Percentiles rank a stretch among this genome's conserved stretches.
phyloP scores from a whole-genome alignment of 2,888 invertebrate genomes.

The Cactoblastis cactorum region DNA sequence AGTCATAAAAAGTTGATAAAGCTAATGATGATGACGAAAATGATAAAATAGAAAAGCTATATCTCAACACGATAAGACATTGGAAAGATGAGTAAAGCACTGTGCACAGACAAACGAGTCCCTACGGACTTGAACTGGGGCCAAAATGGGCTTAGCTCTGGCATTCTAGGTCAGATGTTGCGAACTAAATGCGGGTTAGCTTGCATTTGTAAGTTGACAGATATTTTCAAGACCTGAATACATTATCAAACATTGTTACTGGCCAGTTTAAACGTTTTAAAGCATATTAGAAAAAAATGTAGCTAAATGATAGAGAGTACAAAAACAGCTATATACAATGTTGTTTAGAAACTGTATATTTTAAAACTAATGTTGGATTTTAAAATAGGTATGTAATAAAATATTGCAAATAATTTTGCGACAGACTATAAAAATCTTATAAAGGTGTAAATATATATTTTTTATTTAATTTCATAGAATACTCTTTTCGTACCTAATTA shows the following conservation, averaged over 20 bases:
- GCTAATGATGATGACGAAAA: not conserved
- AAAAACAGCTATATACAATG: too few species aligned
- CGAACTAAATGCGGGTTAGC: constrained; percentile 10
- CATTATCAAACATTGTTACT: not conserved
- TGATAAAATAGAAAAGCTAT: not conserved
- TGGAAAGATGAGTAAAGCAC: constrained; percentile 2
- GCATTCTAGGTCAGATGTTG: constrained; percentile 8
- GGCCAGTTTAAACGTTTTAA: not conserved
- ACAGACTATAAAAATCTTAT: too few species aligned
- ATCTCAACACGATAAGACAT: not conserved
- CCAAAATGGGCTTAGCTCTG: constrained; percentile 9
- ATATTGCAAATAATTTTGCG: too few species aligned
- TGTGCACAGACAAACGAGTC: constrained; percentile 5
- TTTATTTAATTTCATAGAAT: too few species aligned
- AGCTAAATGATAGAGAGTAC: too few species aligned
- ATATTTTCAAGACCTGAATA: constrained; percentile 4
- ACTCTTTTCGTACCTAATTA: too few species aligned
- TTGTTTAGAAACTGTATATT: too few species aligned
- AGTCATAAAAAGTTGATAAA: too few species aligned
- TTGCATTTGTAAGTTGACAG: not conserved
- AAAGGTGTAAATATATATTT: too few species aligned
- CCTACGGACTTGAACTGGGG: not conserved
- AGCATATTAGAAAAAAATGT: too few species aligned
- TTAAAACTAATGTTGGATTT: too few species aligned
- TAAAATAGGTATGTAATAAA: too few species aligned